A percentile compares a stretch with the other conserved stretches of the same genome.
Evolutionary conservation across 2,888 invertebrate genomes (phyloP).

Genomic region (Thecocarcelia acutangulata): DNA sequence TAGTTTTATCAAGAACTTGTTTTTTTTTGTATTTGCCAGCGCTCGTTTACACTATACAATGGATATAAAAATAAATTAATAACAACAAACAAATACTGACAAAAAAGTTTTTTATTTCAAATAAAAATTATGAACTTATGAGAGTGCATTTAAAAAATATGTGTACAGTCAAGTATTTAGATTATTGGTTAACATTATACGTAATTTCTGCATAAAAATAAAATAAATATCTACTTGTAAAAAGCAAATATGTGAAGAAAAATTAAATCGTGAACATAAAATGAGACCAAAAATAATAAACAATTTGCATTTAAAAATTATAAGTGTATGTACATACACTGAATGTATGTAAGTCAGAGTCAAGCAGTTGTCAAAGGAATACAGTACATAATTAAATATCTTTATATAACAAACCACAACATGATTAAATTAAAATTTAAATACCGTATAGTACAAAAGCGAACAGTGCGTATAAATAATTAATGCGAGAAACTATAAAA

Average conservation of each 20-base stretch:
- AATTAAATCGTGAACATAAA: slow-evolving; percentile 30
- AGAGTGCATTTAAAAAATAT: too few relatives aligned
- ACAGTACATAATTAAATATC: slow-evolving; percentile 7
- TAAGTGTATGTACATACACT: background rate
- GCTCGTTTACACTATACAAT: too few relatives aligned
- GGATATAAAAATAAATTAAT: too few relatives aligned
- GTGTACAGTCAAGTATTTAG: background rate
- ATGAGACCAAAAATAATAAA: slow-evolving; percentile 48
- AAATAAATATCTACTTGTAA: slow-evolving; percentile 10
- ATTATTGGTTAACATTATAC: slow-evolving; percentile 17
- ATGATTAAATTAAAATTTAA: slow-evolving; percentile 4
- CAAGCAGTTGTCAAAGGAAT: background rate
- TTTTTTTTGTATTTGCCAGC: too few relatives aligned
- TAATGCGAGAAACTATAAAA: background rate
- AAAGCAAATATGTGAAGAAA: slow-evolving; percentile 3
- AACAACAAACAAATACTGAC: too few relatives aligned
- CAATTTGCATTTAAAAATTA: background rate
- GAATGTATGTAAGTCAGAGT: background rate
- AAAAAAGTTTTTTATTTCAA: too few relatives aligned
- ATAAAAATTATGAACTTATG: too few relatives aligned
- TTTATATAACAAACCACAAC: slow-evolving; percentile 1
- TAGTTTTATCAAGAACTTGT: too few relatives aligned
- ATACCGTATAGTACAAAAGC: background rate
- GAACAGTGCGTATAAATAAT: background rate
- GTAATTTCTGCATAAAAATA: background rate